These are phyloP conservation scores for Haliclona indistincta DNA, from an alignment of 37 sponge, comb jelly and placozoan species.

Conservation along the genomic window DNA sequence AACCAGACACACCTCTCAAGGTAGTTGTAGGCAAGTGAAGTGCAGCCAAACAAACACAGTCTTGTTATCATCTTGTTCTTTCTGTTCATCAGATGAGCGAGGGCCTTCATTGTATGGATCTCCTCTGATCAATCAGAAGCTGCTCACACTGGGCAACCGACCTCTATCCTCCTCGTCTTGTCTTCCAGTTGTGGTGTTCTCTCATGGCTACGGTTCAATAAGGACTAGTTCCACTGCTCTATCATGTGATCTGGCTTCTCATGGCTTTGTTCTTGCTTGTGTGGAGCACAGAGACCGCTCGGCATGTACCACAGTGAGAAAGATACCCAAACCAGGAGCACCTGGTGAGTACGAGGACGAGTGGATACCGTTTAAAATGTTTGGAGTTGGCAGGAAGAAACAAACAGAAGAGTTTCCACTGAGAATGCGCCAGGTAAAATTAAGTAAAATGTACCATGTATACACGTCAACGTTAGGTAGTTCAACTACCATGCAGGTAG, in stretches of 20 bases:
- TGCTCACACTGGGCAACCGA: no score
- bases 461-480: no score
- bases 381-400: not conserved
- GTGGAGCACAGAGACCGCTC: constrained; percentile 79
- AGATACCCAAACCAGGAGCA: constrained; percentile 23
- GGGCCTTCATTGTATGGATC: constrained; percentile 48
- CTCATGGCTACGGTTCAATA: constrained; percentile 73
- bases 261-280: constrained; percentile 71
- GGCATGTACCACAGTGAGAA: constrained; percentile 24
- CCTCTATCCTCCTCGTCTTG: not conserved
- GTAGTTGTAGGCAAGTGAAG: no score
- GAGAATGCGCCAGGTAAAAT: constrained; percentile 40
- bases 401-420: constrained; percentile 32
- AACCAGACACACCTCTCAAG: no score
- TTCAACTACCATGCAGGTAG: no score
- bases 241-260: constrained; percentile 76
- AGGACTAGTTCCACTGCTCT: constrained; percentile 50
- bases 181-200: constrained; percentile 69
- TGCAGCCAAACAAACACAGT: no score
- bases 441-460: not conserved
- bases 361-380: constrained; percentile 32
- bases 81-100: no score
- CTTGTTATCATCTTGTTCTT: no score
- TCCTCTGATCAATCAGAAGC: not conserved
- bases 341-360: constrained; percentile 10